Base-by-base conservation (phyloP, 2,113 vertebrate genomes). In the Lepidiolamprologus cunningtoni region DNA sequence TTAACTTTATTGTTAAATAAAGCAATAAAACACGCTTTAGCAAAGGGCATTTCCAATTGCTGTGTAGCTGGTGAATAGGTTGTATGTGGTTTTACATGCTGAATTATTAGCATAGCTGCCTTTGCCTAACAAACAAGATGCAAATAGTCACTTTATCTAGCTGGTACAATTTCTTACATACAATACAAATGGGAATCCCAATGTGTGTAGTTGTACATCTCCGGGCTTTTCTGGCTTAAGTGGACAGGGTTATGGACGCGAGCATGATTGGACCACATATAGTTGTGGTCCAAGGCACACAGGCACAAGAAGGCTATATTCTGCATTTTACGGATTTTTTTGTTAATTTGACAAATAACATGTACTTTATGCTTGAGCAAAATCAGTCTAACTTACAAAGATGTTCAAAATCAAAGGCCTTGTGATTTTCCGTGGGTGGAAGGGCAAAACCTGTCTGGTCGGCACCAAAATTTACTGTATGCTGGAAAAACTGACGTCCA, bases 1-100 rank as follows among this genome's bases (percentile, higher is more conserved):
- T 50, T 10, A 21, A 9, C 42, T 26, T 50, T 7, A 9, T 81
- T 58, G 13, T n/a, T 78, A 42, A 50, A 58, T 19, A n/a, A 19
- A 63, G 58, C 17, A 63, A 35, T 63, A 63, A 19, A 63, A 63
- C 42, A 76, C 3, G 2, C 16, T 76, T 76, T 11, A 68, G 37
- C 35, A 40, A 19, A 54, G 17, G 47, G 31, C n/a, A 76, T 58
- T 81, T 81, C 40, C 23, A 89, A 14, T 55, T 37, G 21, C 37
- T 76, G 33, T 19, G 16, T 6, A 76, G 23, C 8, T 50, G 23
- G 16, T 78, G 23, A 78, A 50, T 28, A 19, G 71, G 23, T 50
- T 31, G 26, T 50, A 28, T 78, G 71, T 78, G 71, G 45, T 78
- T 52, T 78, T 50, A 28, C 68, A 76, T 76, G 40, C 71, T n/a